Percentiles rank a stretch among this genome's conserved stretches.
Conservation (phyloP, 2,797 vertebrate genomes). For the Mormyrops attenuatus region DNA sequence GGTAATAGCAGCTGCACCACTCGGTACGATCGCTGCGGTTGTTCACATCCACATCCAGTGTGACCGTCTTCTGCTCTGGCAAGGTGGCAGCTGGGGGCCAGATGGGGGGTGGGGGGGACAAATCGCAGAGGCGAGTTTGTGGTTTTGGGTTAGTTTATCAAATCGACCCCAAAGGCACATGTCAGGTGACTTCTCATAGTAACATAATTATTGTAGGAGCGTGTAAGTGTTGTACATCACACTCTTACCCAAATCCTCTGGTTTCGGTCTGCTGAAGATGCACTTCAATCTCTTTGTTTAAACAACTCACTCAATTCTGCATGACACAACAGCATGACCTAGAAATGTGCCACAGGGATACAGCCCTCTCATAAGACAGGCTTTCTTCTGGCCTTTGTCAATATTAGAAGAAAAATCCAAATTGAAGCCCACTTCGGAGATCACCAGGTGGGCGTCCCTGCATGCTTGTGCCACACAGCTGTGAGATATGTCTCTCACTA, state of each 20-base stretch:
- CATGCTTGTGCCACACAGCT: background rate
- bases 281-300: background rate
- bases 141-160: background rate
- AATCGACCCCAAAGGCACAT: background rate
- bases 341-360: background rate
- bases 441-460: background rate
- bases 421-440: background rate
- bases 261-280: background rate
- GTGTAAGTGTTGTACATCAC: background rate
- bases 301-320: background rate
- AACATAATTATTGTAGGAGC: background rate
- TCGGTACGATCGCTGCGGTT: constrained; percentile 88
- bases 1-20: constrained; percentile 98
- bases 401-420: background rate
- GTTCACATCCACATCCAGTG: constrained; percentile 89
- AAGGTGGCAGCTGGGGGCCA: constrained; percentile 76
- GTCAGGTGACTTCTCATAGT: background rate
- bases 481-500: background rate
- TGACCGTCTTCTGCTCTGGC: constrained; percentile 91
- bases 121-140: constrained; percentile 33
- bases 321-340: background rate
- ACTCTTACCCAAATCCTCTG: background rate
- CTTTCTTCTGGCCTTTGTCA: background rate
- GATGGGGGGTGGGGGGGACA: background rate
- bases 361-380: background rate